Evolutionary conservation across 92 coral and sea anemone genomes (phyloP).

Genomic region (Zoanthus gigantus): DNA sequence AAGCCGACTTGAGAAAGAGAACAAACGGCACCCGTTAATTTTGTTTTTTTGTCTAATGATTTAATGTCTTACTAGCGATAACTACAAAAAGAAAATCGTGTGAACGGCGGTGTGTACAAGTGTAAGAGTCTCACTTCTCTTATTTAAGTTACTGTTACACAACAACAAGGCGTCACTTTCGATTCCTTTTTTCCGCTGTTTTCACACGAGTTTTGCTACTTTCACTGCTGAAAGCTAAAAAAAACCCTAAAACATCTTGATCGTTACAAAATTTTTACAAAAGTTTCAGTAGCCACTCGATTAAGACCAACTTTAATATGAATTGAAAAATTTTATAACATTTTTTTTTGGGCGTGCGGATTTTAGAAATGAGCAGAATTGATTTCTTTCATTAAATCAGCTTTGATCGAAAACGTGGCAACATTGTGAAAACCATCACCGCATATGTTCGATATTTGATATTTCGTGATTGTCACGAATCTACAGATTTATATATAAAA

Average conservation of each 20-base stretch:
- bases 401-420: background rate
- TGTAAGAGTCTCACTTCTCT: slow-evolving; percentile 1
- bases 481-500: background rate
- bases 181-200: background rate
- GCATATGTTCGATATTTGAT: background rate
- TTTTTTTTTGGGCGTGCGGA: background rate
- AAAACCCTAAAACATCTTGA: background rate
- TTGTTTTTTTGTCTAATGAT: background rate
- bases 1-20: background rate
- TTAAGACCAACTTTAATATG: background rate
- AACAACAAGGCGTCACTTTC: background rate
- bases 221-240: slow-evolving; percentile 13
- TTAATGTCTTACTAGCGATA: background rate
- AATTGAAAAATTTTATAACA: background rate
- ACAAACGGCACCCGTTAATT: background rate
- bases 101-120: background rate
- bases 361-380: slow-evolving; percentile 12
- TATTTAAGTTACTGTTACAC: background rate
- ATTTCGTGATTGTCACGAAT: background rate
- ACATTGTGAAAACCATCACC: background rate
- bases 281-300: background rate
- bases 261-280: background rate
- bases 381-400: background rate
- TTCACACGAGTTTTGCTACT: background rate
- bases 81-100: background rate